A percentile compares a stretch with the other conserved stretches of the same genome.
Evolutionary conservation across 1,140 invertebrate genomes (phyloP).

Genomic region (Drosophila kepulauana): DNA sequence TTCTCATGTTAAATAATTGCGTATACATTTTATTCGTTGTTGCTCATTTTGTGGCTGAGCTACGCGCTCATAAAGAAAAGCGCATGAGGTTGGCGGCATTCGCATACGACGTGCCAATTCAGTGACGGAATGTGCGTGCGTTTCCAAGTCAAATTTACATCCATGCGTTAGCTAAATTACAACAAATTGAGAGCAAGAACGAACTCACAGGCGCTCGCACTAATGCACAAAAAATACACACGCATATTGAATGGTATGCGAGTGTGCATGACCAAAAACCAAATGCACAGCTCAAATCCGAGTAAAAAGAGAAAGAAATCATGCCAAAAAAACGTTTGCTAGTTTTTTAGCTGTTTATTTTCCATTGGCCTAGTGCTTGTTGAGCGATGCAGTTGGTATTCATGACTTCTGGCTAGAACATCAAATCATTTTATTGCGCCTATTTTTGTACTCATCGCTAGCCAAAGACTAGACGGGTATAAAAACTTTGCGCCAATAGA

Average conservation of each 20-base stretch:
- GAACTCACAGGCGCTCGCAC: constrained; percentile 24
- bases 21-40: constrained; percentile 75
- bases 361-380: constrained; percentile 20
- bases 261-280: constrained; percentile 31
- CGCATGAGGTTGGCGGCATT: not conserved
- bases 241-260: not conserved
- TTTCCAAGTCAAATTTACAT: constrained; percentile 59
- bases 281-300: constrained; percentile 31
- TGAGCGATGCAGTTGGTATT: constrained; percentile 37
- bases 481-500: too few relatives aligned
- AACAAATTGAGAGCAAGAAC: constrained; percentile 57
- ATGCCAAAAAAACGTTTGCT: constrained; percentile 1
- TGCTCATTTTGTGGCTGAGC: constrained; percentile 38
- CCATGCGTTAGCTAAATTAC: constrained; percentile 39
- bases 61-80: not conserved
- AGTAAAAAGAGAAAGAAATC: constrained; percentile 5
- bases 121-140: constrained; percentile 71
- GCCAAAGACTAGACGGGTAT: too few relatives aligned
- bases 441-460: not conserved
- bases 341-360: constrained; percentile 44
- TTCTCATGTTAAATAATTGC: constrained; percentile 80
- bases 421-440: not conserved
- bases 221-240: constrained; percentile 7
- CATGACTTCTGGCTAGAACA: not conserved
- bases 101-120: constrained; percentile 72